A percentile compares a stretch with the other conserved stretches of the same genome.
These are phyloP conservation scores for Aphodius granarius DNA, from an alignment of 2,888 invertebrate species.

Conservation along the genomic window DNA sequence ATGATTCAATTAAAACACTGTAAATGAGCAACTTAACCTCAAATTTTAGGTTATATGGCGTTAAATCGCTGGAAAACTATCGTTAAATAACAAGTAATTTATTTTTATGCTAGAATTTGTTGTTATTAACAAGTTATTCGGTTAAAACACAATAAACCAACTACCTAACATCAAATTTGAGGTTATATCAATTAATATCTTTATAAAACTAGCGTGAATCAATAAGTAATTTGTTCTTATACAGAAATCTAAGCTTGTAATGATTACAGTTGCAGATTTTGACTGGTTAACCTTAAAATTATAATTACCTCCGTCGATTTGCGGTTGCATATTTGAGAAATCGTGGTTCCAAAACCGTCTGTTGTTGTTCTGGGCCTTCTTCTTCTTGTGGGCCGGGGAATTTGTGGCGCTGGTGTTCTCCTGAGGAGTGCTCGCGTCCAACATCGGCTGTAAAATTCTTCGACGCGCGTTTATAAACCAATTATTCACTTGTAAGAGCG, in stretches of 20 bases:
- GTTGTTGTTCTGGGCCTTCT: conserved; percentile 63
- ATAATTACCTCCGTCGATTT: conserved; percentile 61
- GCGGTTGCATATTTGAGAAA: conserved; percentile 62
- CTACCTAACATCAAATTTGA: no score
- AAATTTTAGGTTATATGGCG: no score
- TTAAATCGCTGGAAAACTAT: no score
- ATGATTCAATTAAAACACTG: no score
- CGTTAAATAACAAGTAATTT: no score
- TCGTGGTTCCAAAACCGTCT: conserved; percentile 77
- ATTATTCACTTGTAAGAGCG: conserved; percentile 86
- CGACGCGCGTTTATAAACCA: conserved; percentile 95
- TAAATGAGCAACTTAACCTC: no score
- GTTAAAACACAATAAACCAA: no score
- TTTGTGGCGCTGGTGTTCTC: conserved; percentile 40
- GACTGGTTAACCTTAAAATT: neutral
- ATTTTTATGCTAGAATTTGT: no score
- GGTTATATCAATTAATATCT: no score
- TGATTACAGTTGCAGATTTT: neutral
- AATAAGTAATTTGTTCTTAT: neutral
- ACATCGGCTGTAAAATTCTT: conserved; percentile 89
- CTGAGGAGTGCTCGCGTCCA: conserved; percentile 67
- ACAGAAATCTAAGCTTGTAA: neutral
- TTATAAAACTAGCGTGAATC: neutral
- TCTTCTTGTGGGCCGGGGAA: conserved; percentile 54
- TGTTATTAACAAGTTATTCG: no score